A percentile compares a stretch with the other conserved stretches of the same genome.
Evolutionary conservation across 2,113 vertebrate genomes (phyloP).

Genomic region (Malurus cyaneus): DNA sequence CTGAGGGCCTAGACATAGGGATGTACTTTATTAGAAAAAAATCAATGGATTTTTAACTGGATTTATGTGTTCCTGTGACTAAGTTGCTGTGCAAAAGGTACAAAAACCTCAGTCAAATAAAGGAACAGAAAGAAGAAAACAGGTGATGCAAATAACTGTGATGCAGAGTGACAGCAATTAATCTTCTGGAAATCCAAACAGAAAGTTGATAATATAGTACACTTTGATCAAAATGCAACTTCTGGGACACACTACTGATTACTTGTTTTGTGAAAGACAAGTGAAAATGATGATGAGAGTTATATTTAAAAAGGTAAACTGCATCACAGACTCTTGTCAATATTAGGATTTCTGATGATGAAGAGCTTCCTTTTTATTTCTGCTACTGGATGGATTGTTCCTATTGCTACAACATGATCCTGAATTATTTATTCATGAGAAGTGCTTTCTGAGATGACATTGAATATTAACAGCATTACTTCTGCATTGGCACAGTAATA

Average conservation of each 20-base stretch:
- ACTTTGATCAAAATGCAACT: conserved; percentile 16
- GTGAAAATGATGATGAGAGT: neutral
- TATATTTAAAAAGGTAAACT: conserved; percentile 1
- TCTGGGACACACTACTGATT: neutral
- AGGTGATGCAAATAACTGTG: neutral
- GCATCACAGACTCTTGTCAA: neutral
- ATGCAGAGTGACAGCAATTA: neutral
- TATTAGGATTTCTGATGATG: neutral
- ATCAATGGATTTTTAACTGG: neutral
- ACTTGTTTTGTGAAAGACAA: neutral
- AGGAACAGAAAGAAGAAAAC: neutral
- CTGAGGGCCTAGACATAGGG: neutral
- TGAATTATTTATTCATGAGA: neutral
- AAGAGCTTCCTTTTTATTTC: neutral
- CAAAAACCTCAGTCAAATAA: neutral
- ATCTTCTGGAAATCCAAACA: neutral
- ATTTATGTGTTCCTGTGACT: neutral
- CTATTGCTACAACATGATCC: neutral
- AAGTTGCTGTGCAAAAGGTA: neutral
- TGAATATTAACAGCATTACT: neutral
- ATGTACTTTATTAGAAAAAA: neutral
- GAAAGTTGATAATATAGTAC: neutral
- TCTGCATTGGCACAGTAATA: neutral
- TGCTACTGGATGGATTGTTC: neutral
- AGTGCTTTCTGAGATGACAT: neutral